A percentile compares a stretch with the other conserved stretches of the same genome.
These are phyloP conservation scores for Indicator maculatus DNA, from an alignment of 2,113 vertebrate genomes.

Conservation along the genomic window DNA sequence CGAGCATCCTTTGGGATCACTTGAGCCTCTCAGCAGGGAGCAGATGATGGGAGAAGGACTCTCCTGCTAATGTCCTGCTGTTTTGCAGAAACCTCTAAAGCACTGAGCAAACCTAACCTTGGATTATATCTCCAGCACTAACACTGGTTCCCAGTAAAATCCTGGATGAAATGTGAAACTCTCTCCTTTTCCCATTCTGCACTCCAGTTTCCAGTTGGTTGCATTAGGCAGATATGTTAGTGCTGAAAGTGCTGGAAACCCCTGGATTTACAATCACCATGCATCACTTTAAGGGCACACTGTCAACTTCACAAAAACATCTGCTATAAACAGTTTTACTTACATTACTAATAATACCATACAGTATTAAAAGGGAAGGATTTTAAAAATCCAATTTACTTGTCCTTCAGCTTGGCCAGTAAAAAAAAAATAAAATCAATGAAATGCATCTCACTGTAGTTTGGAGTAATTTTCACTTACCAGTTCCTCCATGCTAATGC, in stretches of 20 bases:
- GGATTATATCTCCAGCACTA: not conserved
- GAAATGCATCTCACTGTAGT: not conserved
- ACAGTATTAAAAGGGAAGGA: slow-evolving; percentile 22
- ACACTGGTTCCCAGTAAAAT: not conserved
- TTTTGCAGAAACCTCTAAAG: not conserved
- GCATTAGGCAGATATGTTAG: not conserved
- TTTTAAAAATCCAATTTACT: slow-evolving; percentile 28
- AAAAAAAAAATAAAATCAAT: not conserved
- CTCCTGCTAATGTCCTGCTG: not conserved
- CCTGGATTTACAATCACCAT: not conserved
- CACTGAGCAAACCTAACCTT: not conserved
- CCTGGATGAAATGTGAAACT: not conserved
- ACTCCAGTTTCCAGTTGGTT: not conserved
- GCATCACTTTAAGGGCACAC: not conserved
- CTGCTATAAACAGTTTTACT: slow-evolving; percentile 35
- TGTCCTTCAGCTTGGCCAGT: slow-evolving; percentile 11
- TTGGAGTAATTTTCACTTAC: slow-evolving; percentile 18
- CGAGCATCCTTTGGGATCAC: not conserved
- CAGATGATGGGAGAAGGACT: not conserved
- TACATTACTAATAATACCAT: not conserved
- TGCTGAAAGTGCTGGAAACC: not conserved
- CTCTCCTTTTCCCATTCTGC: not conserved
- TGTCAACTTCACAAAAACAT: slow-evolving; percentile 30
- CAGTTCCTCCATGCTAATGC: not conserved
- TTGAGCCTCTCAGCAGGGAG: not conserved